phyloP scores from a whole-genome alignment of 1,140 invertebrate genomes.

The Drosophila navojoa region DNA sequence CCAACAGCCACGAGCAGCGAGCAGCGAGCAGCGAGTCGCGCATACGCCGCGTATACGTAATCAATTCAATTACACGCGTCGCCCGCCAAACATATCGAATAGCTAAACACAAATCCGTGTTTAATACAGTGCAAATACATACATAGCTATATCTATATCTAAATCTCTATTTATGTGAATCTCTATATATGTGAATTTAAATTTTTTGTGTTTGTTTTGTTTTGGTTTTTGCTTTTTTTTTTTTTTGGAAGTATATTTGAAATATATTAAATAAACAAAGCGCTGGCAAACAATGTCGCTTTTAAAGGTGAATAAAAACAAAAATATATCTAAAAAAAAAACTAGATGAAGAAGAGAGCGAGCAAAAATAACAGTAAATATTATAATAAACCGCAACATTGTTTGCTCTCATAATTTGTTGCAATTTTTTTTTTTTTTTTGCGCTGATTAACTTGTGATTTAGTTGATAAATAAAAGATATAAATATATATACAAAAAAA shows the following conservation, averaged over 20 bases:
- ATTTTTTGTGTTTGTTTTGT: no score
- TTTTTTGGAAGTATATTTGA: constrained; percentile 35
- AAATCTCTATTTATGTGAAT: no score
- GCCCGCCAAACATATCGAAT: not conserved
- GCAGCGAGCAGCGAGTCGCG: constrained; percentile 4
- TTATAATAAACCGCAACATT: constrained; percentile 24
- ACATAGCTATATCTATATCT: no score
- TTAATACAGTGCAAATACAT: constrained; percentile 30
- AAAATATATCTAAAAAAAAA: not conserved
- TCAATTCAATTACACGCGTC: constrained; percentile 16
- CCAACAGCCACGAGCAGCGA: constrained; percentile 12
- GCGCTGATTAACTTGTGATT: constrained; percentile 6
- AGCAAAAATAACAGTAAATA: not conserved
- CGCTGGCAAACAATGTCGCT: constrained; percentile 47
- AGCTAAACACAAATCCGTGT: not conserved
- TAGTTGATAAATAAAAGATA: not conserved
- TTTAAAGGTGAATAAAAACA: constrained; percentile 64
- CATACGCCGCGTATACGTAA: constrained; percentile 45
- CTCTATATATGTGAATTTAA: no score
- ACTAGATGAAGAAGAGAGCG: not conserved
- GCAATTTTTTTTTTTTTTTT: no score
- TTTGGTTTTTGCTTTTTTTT: constrained; percentile 29
- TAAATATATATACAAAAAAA: no score
- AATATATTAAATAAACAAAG: constrained; percentile 37
- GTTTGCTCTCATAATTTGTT: constrained; percentile 11